Percentiles rank a stretch among this genome's conserved stretches.
Conservation (phyloP, 2,797 vertebrate genomes). For the Anguilla anguilla region DNA sequence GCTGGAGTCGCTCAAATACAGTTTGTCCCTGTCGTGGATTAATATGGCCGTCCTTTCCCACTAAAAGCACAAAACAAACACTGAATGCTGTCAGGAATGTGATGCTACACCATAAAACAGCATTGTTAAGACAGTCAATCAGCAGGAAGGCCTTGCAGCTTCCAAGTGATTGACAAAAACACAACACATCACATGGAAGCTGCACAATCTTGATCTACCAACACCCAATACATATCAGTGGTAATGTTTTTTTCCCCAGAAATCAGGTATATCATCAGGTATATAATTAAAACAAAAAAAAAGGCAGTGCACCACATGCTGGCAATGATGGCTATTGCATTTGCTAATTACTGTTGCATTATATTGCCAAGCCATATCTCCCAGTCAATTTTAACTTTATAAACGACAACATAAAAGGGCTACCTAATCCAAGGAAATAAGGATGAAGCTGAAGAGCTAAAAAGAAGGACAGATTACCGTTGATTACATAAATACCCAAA, state of each 20-base stretch:
- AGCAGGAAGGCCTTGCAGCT: background rate
- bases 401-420: background rate
- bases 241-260: no score
- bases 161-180: background rate
- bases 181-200: background rate
- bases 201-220: background rate
- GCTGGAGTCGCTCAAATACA: background rate
- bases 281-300: no score
- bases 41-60: no score
- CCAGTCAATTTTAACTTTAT: background rate
- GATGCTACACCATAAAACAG: background rate
- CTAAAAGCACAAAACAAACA: no score
- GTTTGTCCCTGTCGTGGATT: background rate
- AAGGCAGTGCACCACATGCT: no score
- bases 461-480: background rate
- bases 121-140: background rate
- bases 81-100: background rate
- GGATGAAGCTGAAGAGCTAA: background rate
- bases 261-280: no score
- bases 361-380: background rate
- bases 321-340: background rate
- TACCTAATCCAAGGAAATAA: background rate
- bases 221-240: background rate
- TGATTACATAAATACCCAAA: background rate
- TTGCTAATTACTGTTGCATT: background rate